Percentiles rank a stretch among this genome's conserved stretches.
Evolutionary conservation across 2,113 vertebrate genomes (phyloP).

Genomic region (Cisticola juncidis): DNA sequence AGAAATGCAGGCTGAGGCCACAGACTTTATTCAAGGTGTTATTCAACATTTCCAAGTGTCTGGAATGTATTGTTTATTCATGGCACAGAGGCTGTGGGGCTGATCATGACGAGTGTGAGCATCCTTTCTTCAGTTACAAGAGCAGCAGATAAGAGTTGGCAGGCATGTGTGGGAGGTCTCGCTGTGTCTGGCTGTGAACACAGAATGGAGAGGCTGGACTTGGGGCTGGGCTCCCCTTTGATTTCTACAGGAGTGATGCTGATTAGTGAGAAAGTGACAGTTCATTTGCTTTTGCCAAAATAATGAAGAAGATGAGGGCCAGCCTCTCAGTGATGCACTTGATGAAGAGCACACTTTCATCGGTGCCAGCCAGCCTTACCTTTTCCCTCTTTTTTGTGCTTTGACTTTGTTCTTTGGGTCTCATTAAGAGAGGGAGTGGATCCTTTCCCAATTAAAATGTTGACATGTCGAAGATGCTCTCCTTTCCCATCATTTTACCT

Average conservation of each 20-base stretch:
- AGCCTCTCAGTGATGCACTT: neutral
- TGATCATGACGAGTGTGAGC: neutral
- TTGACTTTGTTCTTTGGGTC: constrained; percentile 62
- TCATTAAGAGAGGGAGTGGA: constrained; percentile 62
- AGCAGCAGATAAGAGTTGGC: neutral
- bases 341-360: constrained; percentile 20
- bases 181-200: neutral
- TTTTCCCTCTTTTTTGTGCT: constrained; percentile 43
- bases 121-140: accelerated
- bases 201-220: neutral
- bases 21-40: neutral
- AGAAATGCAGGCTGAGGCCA: neutral
- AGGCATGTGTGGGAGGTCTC: neutral
- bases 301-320: constrained; percentile 17
- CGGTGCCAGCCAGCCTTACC: constrained; percentile 37
- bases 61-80: neutral
- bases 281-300: constrained; percentile 16
- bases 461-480: constrained; percentile 47
- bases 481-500: constrained; percentile 42
- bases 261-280: constrained; percentile 6
- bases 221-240: neutral
- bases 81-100: neutral
- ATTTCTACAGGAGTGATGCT: neutral
- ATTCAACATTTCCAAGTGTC: accelerated
- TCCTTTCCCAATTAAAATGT: constrained; percentile 71